A percentile compares a stretch with the other conserved stretches of the same genome.
These are phyloP conservation scores for Tetramorium bicarinatum DNA, from an alignment of 2,888 invertebrate species.

Conservation along the genomic window DNA sequence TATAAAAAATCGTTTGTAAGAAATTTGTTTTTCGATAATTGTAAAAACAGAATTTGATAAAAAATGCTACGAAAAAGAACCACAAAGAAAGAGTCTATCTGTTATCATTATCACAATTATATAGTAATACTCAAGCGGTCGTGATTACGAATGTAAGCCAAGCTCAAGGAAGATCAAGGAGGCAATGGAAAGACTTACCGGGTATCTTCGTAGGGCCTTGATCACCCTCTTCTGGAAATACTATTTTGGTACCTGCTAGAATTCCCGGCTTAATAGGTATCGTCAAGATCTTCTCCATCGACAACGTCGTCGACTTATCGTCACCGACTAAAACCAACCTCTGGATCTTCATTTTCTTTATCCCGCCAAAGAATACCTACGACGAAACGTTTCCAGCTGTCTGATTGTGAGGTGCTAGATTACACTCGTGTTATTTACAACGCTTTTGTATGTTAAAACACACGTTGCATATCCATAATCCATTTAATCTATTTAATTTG, in stretches of 20 bases:
- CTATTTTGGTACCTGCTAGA: conserved; percentile 90
- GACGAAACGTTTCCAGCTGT: background rate
- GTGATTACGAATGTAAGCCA: background rate
- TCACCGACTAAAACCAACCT: conserved; percentile 90
- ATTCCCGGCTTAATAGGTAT: conserved; percentile 93
- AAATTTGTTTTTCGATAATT: background rate
- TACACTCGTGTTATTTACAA: background rate
- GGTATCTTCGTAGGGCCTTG: conserved; percentile 91
- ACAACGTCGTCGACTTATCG: conserved; percentile 89
- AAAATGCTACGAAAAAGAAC: background rate
- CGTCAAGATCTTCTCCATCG: conserved; percentile 91
- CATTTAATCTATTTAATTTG: background rate
- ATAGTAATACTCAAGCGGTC: background rate
- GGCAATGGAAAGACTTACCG: conserved; percentile 81
- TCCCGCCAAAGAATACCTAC: conserved; percentile 90
- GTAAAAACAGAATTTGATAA: background rate
- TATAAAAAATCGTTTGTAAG: background rate
- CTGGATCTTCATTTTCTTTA: conserved; percentile 95
- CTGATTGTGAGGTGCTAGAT: background rate
- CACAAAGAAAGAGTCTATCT: conserved; percentile 6
- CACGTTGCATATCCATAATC: background rate
- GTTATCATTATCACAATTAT: conserved; percentile 35
- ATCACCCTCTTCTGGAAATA: conserved; percentile 93
- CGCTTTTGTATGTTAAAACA: background rate
- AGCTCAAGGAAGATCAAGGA: conserved; percentile 23